Evolutionary conservation across 2,113 vertebrate species (phyloP), one percentile per base, ranked within the genome.

Genomic region (Scortum barcoo): DNA sequence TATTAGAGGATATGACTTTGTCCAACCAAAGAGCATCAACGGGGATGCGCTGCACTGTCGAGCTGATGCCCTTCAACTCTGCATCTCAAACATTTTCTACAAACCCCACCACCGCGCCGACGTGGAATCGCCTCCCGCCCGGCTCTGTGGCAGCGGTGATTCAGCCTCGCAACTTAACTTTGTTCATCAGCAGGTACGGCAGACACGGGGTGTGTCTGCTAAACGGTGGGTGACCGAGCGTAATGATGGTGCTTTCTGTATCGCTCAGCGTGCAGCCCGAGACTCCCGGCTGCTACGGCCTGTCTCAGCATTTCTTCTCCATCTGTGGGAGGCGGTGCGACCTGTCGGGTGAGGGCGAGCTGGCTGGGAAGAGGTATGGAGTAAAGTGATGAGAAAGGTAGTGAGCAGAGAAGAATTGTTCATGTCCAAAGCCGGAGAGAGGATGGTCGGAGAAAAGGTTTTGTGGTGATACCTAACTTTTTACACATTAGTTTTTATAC

Each of bases 231-330:
- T 78, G 81, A 86, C 74, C 80, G 28, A 48, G 75, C 20, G 50
- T 92, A 90, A 93, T 92, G 91, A 93, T 87, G 83, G 86, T 42
- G 60, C 69, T 83, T 77, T 89, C 67, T 5, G 44, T 40, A 74
- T 62, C 4, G 69, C 83, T 80, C 88, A 58, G 87, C 51, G 38
- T 81, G 89, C 71, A 63, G 69, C 78, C 66, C 20, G 2, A 33
- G 67, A 62, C 89, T 50, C 56, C 81, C 80, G 16, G 76, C 89
- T 82, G 84, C 73, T 69, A n/a, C 38, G 26, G 66, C 74, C 83
- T 72, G 56, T 71, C 84, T 91, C 87, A 83, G 86, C 81, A 82
- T 78, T 92, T 91, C 84, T 85, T 48, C 72, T 46, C 46, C 70
- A 71, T 90, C 80, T 81, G 84, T 70, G 74, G 88, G 85, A 80